Conservation (phyloP, 2,113 vertebrate species). For the Proteles cristata region DNA sequence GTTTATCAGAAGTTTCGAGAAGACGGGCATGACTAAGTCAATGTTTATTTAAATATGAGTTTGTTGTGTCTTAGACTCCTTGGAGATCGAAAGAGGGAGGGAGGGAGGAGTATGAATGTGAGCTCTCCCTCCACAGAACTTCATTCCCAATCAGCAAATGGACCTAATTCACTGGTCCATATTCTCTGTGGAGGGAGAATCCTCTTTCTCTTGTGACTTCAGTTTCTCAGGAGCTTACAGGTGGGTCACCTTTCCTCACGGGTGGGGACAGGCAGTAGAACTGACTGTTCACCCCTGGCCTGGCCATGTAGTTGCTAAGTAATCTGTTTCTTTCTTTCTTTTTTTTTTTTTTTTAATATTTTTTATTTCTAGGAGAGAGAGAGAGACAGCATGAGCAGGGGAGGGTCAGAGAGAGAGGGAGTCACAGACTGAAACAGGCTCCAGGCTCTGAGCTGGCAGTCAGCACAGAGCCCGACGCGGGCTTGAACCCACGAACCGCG, state of each 20-base stretch:
- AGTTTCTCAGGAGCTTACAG: neutral
- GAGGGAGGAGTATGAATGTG: neutral
- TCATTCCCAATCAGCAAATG: neutral
- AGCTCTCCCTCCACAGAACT: neutral
- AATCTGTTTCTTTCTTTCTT: slow-evolving; percentile 31
- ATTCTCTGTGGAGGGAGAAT: neutral
- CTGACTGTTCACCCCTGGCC: neutral
- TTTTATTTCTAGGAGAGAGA: too few species aligned
- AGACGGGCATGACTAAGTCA: neutral
- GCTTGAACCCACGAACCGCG: too few species aligned
- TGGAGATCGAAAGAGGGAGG: neutral
- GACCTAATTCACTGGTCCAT: neutral
- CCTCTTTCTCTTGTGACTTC: neutral
- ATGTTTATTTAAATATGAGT: neutral
- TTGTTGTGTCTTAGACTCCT: neutral
- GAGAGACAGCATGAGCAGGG: too few species aligned
- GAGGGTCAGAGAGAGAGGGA: too few species aligned
- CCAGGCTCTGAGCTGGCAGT: too few species aligned
- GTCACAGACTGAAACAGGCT: too few species aligned
- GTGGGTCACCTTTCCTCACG: neutral
- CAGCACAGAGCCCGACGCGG: too few species aligned
- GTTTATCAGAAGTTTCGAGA: neutral
- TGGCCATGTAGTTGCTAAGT: neutral
- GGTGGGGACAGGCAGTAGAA: neutral
- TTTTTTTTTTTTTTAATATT: too few species aligned